A percentile compares a stretch with the other conserved stretches of the same genome.
Conservation (phyloP, 2,888 invertebrate species). For the Sacculina carcini region DNA sequence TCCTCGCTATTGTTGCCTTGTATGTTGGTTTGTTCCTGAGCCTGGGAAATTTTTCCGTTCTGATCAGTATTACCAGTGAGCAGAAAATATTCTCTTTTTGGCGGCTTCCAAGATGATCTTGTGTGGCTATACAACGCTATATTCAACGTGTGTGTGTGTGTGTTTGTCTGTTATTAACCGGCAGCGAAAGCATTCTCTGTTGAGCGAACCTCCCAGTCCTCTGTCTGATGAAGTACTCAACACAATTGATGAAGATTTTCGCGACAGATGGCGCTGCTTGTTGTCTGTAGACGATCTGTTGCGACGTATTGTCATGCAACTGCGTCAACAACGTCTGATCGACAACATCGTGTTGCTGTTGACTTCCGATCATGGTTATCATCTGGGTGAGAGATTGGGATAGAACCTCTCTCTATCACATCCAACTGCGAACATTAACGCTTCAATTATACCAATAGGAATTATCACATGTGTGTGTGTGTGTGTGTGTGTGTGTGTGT, state of each 20-base stretch:
- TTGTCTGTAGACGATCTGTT: conserved; percentile 69
- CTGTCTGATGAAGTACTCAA: conserved; percentile 31
- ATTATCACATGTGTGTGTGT: conserved; percentile 3
- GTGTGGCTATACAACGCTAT: too few species aligned
- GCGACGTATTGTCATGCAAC: conserved; percentile 28
- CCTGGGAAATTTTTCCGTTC: too few species aligned
- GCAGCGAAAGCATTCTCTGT: conserved; percentile 61
- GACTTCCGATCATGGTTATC: conserved; percentile 75
- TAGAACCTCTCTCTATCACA: too few species aligned
- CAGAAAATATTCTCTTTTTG: too few species aligned
- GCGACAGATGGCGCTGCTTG: conserved; percentile 47
- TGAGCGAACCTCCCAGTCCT: conserved; percentile 37
- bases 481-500: neutral
- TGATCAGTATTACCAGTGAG: too few species aligned
- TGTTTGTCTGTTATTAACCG: too few species aligned
- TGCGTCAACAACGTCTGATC: conserved; percentile 29
- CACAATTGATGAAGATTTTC: conserved; percentile 39
- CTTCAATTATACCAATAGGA: too few species aligned
- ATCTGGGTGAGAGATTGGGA: conserved; percentile 59
- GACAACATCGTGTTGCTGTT: conserved; percentile 54
- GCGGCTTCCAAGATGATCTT: too few species aligned
- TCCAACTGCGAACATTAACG: too few species aligned
- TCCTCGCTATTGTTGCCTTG: too few species aligned
- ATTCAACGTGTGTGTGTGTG: too few species aligned
- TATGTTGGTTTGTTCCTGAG: too few species aligned